Base-by-base conservation (phyloP, 2,113 vertebrate species). In the Myxocyprinus asiaticus region DNA sequence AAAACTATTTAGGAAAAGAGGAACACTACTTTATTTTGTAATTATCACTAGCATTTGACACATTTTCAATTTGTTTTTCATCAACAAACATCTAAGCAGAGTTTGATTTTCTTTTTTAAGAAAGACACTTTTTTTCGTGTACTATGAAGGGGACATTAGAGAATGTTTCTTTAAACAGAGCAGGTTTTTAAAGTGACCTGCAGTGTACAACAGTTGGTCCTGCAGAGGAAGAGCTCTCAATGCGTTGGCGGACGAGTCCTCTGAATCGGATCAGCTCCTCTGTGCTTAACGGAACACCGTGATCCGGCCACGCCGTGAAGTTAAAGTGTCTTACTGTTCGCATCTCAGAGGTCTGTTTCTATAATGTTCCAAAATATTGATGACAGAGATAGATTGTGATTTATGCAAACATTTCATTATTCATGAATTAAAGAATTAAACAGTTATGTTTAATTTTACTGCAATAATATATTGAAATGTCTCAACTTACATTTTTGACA, bases 301-400 rank as follows among this genome's bases (percentile, higher is more conserved):
- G 94, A 84, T 97, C 95, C 0, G 95, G 94, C 96, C 96, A 97
- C 58, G 91, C 88, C 0, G 90, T 84, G 81, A 93, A 97, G 84
- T 95, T 95, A 87, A 95, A 95, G 8, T 96, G 95, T 22, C 85
- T 90, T 14, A 95, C 86, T 0, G 7, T 68, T 0, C 90, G 88
- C 3, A 81, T 72, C 68, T 90, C 90, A 4, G 82, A 78, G 4
- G 77, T 80, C 2, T 58, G 48, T 5, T 12, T 62, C 96, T 97
- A 51, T 48, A 76, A 59, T 9, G 10, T 3, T 77, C 8, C 71
- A 47, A 77, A 42, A 56, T 6, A 58, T 33, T 33, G 22, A 56
- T 12, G 10, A 62, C 4, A 62, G 2, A 11, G 58, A 53, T 7
- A 42, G 33, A 59, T 51, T 68, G 22, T 33, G 22, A 9, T 4